These are phyloP conservation scores for Pempheris klunzingeri DNA, from an alignment of 2,797 vertebrate genomes.

Conservation along the genomic window DNA sequence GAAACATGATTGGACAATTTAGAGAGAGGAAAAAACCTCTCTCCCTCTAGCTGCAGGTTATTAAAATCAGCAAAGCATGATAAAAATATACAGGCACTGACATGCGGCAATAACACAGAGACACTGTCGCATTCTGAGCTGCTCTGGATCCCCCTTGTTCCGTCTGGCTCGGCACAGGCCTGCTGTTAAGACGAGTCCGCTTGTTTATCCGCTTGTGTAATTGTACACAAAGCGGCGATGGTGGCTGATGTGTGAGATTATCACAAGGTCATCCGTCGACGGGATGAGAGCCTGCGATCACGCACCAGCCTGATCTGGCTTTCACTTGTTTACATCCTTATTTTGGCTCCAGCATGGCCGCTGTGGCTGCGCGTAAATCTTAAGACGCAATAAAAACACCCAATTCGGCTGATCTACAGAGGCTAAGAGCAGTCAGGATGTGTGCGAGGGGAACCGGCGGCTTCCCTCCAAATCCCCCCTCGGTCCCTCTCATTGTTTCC, in stretches of 20 bases:
- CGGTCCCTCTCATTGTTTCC: constrained; percentile 70
- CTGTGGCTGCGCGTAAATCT: constrained; percentile 47
- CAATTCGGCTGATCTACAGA: constrained; percentile 15
- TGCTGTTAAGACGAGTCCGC: constrained; percentile 53
- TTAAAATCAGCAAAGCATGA: constrained; percentile 46
- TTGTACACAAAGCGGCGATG: constrained; percentile 64
- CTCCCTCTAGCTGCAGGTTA: constrained; percentile 22
- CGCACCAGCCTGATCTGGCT: constrained; percentile 72
- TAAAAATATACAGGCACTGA: constrained; percentile 36
- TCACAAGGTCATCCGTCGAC: constrained; percentile 85
- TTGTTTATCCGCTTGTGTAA: constrained; percentile 70
- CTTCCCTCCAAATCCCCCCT: constrained; percentile 69
- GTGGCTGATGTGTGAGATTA: constrained; percentile 79
- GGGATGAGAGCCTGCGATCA: constrained; percentile 72
- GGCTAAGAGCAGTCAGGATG: constrained; percentile 33
- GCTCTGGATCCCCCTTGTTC: constrained; percentile 33
- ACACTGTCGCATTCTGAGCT: constrained; percentile 60
- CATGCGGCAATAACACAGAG: constrained; percentile 56
- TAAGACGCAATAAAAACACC: constrained; percentile 45
- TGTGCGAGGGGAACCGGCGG: constrained; percentile 22
- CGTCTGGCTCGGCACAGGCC: constrained; percentile 51
- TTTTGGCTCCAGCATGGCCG: constrained; percentile 62
- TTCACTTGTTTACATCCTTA: constrained; percentile 77
- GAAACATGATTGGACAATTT: constrained; percentile 58
- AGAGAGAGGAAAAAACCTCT: neutral